Base-by-base conservation (phyloP, 1,140 invertebrate species). In the Hycleus cichorii region DNA sequence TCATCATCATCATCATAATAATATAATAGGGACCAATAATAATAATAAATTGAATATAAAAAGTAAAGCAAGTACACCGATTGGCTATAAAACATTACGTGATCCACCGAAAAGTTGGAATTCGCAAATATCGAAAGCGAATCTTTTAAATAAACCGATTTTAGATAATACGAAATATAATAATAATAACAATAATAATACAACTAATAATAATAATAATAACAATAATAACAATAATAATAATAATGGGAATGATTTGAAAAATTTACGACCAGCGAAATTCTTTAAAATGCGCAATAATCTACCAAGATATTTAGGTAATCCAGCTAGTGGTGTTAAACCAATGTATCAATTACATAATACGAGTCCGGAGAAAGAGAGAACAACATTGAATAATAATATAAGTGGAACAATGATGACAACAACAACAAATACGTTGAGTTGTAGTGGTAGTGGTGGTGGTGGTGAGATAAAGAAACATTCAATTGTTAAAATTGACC, bases 261-360 rank as follows among this genome's bases (percentile, higher is more conserved):
- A 67, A 47, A 68, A 64, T 32, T 58, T 69, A 6, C 52, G 80
- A 45, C 77, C 80, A 0, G 75, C 79, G 0, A 81, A 80, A 60
- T 82, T 83, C 42, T 82, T 82, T 54, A 83, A 82, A 58, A 75
- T 77, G 66, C 68, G 81, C 12, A 73, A 71, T 51, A 83, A 83
- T 58, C 75, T 78, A 58, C 81, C 80, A 0, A 67, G 81, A 58
- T 83, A 78, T 60, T 64, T 83, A n/a, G 81, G 68, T 58, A 82
- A 82, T 66, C 81, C 81, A 0, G 77, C 81, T 0, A 81, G 80
- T 0, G 81, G 81, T 0, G 82, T 83, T 0, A 84, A 83, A 46
- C 80, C 81, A 0, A 77, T 84, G 76, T 84, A 81, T 53, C 73
- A 76, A 5, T 74, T 80, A 0, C 70, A 72, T 9, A 32, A 32